Base-by-base conservation (phyloP, 2,797 vertebrate genomes). In the Valencia hispanica region DNA sequence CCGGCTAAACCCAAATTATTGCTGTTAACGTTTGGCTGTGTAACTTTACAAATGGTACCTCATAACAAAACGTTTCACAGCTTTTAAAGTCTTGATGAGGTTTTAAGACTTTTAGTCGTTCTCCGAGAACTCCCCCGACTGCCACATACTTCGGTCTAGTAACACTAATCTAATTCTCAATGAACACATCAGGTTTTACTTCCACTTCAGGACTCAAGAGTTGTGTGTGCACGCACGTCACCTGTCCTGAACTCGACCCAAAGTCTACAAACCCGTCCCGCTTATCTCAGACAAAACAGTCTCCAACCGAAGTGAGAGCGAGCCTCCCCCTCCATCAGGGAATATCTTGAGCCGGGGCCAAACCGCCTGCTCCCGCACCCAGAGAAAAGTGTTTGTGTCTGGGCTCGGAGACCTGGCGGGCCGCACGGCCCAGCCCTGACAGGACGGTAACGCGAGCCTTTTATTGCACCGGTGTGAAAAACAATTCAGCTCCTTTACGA, bases 371-470 rank as follows among this genome's bases (percentile, higher is more conserved):
- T 91, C 77, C 80, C 75, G 81, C 90, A 87, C 92, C 91, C 92
- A 87, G 87, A 95, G 91, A 94, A 93, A 94, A 92, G 93, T 95
- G 95, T 94, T 95, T 95, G 94, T 95, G 95, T 95, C 94, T 95
- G 93, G 91, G 87, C 82, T 72, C 43, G 79, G 84, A 84, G 86
- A 89, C 83, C 91, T 84, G 45, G 79, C 83, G 88, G 87, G 85
- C 79, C 81, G 86, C 41, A 10, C 78, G 81, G 90, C 85, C 75
- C 68, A 70, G 85, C 84, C 90, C 91, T 89, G 91, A 92, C 89
- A 81, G 86, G 83, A 88, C 76, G 79, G 94, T 90, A 95, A 95
- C 92, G 74, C 43, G 89, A 96, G 86, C 89, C 89, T 91, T 94
- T 95, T 94, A 94, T 94, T 95, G 86, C 92, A 86, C 81, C 70